Percentiles rank a stretch among this genome's conserved stretches.
Evolutionary conservation across 2,113 vertebrate species (phyloP).

Genomic region (Mystacornis crossleyi): DNA sequence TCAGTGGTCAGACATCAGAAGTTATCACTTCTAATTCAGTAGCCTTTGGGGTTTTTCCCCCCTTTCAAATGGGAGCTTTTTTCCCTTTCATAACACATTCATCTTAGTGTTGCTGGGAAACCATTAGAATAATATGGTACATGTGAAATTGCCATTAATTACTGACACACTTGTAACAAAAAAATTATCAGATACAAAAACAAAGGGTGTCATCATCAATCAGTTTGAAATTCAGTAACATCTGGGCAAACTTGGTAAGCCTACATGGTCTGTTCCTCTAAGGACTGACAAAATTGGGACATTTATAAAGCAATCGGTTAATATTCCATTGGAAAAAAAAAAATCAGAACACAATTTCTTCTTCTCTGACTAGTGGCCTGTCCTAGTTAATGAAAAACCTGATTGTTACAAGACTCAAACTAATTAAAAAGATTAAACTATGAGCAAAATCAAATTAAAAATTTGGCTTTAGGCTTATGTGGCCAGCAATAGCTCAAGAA

Average conservation of each 20-base stretch:
- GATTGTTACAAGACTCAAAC: conserved; percentile 29
- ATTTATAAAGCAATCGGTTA: conserved; percentile 13
- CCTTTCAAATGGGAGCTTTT: neutral
- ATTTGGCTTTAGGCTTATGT: conserved; percentile 46
- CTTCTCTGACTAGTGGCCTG: neutral
- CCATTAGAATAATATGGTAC: neutral
- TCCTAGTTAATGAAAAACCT: conserved; percentile 50
- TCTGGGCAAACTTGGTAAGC: neutral
- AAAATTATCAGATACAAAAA: neutral
- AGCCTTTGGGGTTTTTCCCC: neutral
- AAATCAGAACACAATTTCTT: conserved; percentile 5
- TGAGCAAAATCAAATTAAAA: conserved; percentile 48
- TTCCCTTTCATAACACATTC: neutral
- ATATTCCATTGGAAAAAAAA: neutral
- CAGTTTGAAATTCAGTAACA: neutral
- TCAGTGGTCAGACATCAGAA: neutral
- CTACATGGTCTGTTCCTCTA: neutral
- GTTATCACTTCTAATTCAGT: neutral
- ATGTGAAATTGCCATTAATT: conserved; percentile 35
- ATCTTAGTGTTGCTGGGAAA: conserved; percentile 11
- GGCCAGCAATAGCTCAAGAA: neutral
- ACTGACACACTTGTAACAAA: neutral
- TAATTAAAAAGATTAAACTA: conserved; percentile 56
- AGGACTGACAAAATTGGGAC: conserved; percentile 2
- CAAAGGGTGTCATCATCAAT: neutral